Base-by-base conservation (phyloP, 1,140 invertebrate genomes). In the Oreohelix idahoensis region DNA sequence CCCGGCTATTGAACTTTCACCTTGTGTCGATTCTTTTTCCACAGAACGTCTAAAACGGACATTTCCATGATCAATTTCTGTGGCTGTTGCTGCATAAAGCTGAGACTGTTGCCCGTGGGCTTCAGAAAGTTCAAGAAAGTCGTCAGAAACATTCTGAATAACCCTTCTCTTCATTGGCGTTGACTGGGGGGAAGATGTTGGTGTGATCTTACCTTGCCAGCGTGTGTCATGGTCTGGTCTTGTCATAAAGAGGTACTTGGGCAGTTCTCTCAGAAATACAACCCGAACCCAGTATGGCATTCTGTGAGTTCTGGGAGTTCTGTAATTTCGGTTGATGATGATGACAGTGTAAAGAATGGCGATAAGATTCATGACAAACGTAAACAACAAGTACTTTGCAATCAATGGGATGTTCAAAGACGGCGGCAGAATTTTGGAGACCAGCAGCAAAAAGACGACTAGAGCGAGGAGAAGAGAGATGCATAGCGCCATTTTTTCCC, bases 311-410 rank as follows among this genome's bases (percentile, higher is more conserved):
- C 95, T 93, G 0, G 98, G 98, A 32, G 98, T 98, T 90, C 98
- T 94, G 94, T 99, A 99, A 91, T 99, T 99, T 96, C 97, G 98
- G 92, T 99, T 99, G 90, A 99, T 99, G 88, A 99, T 99, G 89
- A 99, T 96, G 42, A 99, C 98, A 0, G 99, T 99, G 13, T 99
- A 97, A 81, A 99, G 94, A 93, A 99, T 99, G 94, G 98, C 98
- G 86, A 99, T 96, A 32, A 99, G 99, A 93, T 99, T 99, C 97
- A 99, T 99, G 83, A 99, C 98, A 93, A 99, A 99, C 42, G 98
- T 99, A 93, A 99, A 99, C 4, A 99, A 94, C 73, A 99, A 94
- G 94, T 74, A 88, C 88, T 93, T 95, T 98, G 97, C 97, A 96
- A 99, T 97, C 17, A 93, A 83, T n/a, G 92, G 92, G n/a, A 93